Conservation (phyloP, 2,888 invertebrate species). For the Tineola bisselliella region DNA sequence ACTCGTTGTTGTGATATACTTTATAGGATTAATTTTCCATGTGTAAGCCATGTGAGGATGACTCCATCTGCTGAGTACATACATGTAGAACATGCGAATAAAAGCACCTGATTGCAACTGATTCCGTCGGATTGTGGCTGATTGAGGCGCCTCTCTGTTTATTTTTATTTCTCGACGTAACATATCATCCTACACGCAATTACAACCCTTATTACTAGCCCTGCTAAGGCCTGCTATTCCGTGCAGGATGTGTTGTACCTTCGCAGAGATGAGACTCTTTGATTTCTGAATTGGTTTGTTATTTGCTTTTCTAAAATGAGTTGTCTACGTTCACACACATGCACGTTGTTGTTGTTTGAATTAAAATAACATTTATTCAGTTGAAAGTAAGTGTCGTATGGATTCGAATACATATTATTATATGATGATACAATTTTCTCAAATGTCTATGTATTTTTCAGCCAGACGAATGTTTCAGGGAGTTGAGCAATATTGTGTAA, state of each 20-base stretch:
- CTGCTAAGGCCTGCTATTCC: not conserved
- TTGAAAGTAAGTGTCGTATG: too few species aligned
- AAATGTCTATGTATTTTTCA: too few species aligned
- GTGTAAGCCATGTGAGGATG: too few species aligned
- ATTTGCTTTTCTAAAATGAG: not conserved
- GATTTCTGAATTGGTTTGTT: conserved; percentile 1
- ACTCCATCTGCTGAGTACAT: too few species aligned
- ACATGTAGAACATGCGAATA: too few species aligned
- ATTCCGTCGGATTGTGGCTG: conserved; percentile 28
- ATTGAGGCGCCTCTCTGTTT: conserved; percentile 41
- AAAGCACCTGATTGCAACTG: conserved; percentile 60
- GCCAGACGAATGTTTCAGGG: conserved; percentile 39
- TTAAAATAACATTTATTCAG: not conserved
- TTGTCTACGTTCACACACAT: not conserved
- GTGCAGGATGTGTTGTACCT: not conserved
- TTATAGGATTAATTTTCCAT: not conserved
- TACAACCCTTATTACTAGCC: not conserved
- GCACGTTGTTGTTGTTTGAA: not conserved
- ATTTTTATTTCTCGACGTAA: conserved; percentile 33
- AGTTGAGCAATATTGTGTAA: conserved; percentile 48
- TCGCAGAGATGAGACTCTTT: not conserved
- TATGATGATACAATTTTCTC: too few species aligned
- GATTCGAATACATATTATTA: too few species aligned
- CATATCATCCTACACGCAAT: not conserved
- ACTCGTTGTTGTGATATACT: not conserved